Conservation (phyloP, 1,140 invertebrate species). For the Trachymyrmex cornetzi region DNA sequence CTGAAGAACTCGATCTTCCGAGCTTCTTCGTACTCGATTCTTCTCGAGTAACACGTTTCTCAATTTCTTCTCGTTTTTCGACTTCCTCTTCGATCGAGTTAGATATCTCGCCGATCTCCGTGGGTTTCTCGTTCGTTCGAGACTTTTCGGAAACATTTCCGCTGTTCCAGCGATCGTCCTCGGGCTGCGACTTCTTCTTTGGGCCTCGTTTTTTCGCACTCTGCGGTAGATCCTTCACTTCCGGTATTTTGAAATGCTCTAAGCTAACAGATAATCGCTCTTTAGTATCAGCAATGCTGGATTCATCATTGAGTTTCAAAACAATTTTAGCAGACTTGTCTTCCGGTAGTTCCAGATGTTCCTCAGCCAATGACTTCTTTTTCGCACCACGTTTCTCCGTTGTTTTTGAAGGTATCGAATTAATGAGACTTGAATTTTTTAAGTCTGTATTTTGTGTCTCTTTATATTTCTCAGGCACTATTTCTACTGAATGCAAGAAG, state of each 20-base stretch:
- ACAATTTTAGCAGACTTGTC: constrained; percentile 1
- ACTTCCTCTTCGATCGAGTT: constrained; percentile 9
- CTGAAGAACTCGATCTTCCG: constrained; percentile 62
- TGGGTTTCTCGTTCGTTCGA: neutral
- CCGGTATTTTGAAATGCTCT: constrained; percentile 72
- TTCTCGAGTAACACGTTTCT: neutral
- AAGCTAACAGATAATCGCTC: neutral
- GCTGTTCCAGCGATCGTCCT: constrained; percentile 64
- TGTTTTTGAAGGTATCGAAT: constrained; percentile 10
- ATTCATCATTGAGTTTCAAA: neutral
- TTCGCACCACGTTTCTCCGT: constrained; percentile 62
- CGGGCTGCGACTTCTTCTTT: constrained; percentile 71
- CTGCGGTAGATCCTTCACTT: constrained; percentile 61
- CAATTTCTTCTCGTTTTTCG: constrained; percentile 2
- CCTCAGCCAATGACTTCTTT: constrained; percentile 55
- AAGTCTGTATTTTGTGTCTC: neutral
- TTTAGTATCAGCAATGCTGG: neutral
- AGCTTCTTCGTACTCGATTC: constrained; percentile 10
- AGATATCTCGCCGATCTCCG: neutral
- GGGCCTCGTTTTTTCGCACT: constrained; percentile 69
- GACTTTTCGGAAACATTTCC: constrained; percentile 8
- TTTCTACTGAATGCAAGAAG: neutral
- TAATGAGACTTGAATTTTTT: neutral
- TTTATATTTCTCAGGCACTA: neutral
- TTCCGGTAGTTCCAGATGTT: constrained; percentile 45